phyloP scores from a whole-genome alignment of 2,888 invertebrate species.

The Thyatira batis region DNA sequence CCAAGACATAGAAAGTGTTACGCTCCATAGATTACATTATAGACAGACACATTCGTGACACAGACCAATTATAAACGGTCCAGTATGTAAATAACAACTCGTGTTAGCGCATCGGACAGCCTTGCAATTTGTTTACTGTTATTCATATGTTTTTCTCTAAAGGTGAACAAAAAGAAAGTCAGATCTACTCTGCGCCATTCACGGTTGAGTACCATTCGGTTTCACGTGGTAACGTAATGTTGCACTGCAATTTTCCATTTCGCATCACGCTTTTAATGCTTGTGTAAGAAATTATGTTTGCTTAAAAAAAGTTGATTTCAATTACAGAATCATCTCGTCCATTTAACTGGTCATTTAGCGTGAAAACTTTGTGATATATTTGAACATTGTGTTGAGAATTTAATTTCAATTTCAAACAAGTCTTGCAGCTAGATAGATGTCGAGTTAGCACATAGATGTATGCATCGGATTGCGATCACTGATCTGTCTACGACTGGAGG shows the following conservation, averaged over 20 bases:
- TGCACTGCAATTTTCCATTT: not conserved
- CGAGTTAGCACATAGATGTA: not conserved
- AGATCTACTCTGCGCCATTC: not conserved
- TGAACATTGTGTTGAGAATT: too few relatives aligned
- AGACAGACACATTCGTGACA: conserved; percentile 30
- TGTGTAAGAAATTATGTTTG: not conserved
- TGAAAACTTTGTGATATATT: too few relatives aligned
- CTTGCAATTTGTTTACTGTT: conserved; percentile 16
- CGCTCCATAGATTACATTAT: conserved; percentile 15
- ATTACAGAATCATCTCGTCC: not conserved
- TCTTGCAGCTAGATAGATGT: not conserved
- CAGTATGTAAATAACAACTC: conserved; percentile 18
- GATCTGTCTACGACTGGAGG: not conserved
- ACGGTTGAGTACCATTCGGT: not conserved
- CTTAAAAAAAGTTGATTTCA: not conserved
- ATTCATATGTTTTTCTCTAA: conserved; percentile 27
- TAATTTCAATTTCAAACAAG: not conserved
- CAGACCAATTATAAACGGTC: conserved; percentile 14
- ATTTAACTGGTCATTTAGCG: not conserved
- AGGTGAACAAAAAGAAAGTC: conserved; percentile 19
- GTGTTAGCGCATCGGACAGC: conserved; percentile 1
- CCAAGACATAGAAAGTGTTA: conserved; percentile 35
- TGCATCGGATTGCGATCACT: not conserved
- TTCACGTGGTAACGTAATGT: not conserved
- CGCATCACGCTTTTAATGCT: not conserved